These are phyloP conservation scores for Hirudinaria manillensis DNA, from an alignment of 2,888 invertebrate genomes.

Conservation along the genomic window DNA sequence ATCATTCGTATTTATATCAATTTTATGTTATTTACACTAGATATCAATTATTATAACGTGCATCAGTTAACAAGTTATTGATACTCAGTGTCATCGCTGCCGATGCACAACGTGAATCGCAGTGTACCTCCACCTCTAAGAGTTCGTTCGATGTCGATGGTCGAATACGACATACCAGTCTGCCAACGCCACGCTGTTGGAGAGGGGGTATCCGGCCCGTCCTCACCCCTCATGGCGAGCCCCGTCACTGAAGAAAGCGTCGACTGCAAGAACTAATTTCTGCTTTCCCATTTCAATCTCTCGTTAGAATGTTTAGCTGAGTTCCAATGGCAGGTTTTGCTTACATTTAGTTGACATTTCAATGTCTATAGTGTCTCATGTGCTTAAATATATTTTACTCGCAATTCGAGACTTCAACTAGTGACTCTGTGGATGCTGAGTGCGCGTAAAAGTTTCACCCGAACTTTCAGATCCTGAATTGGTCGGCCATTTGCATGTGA, in stretches of 20 bases:
- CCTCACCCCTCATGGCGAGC: slow-evolving; percentile 43
- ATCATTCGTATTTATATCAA: neutral
- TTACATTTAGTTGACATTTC: no score
- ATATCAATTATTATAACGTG: no score
- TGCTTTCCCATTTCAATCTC: neutral
- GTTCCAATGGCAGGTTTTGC: no score
- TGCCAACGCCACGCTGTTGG: slow-evolving; percentile 58
- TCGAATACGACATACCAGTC: slow-evolving; percentile 51
- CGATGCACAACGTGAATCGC: slow-evolving; percentile 66
- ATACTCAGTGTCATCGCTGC: slow-evolving; percentile 66
- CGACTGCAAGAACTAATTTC: slow-evolving; percentile 9
- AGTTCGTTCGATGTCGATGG: slow-evolving; percentile 59
- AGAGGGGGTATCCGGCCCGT: slow-evolving; percentile 46
- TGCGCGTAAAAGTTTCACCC: no score
- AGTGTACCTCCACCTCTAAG: slow-evolving; percentile 40
- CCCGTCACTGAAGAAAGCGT: slow-evolving; percentile 30
- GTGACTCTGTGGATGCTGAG: no score
- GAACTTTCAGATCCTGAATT: no score
- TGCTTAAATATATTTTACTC: slow-evolving; percentile 1
- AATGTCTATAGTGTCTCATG: neutral
- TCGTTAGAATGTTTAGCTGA: neutral
- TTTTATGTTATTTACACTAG: no score
- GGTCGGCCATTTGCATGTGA: no score
- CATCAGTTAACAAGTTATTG: no score
- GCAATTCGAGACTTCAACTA: slow-evolving; percentile 6